Evolutionary conservation across 2,113 vertebrate genomes (phyloP).

Genomic region (Coptodon rendalli): DNA sequence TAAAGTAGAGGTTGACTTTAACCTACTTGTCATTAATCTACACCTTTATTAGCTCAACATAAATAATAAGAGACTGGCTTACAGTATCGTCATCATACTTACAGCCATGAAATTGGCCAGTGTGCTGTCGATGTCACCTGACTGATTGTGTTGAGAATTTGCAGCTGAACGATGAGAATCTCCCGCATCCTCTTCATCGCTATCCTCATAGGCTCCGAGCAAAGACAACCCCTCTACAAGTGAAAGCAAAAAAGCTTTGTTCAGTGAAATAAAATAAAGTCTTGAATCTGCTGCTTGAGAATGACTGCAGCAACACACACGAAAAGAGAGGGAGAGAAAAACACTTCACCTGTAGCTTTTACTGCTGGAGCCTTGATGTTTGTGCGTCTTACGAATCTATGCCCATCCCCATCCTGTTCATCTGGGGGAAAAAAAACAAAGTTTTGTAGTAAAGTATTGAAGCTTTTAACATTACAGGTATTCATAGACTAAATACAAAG

Average conservation of each 20-base stretch:
- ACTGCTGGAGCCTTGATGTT: slow-evolving; percentile 74
- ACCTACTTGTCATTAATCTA: neutral
- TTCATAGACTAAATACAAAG: neutral
- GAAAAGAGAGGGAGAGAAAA: neutral
- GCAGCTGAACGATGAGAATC: slow-evolving; percentile 44
- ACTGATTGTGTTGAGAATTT: slow-evolving; percentile 73
- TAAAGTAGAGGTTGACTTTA: neutral
- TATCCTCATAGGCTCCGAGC: slow-evolving; percentile 94
- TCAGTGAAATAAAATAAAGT: rapidly evolving
- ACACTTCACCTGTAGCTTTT: slow-evolving; percentile 82
- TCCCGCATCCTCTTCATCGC: slow-evolving; percentile 84
- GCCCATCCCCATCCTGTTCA: slow-evolving; percentile 79
- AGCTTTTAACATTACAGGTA: neutral
- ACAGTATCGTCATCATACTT: slow-evolving; percentile 39
- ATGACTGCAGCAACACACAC: neutral
- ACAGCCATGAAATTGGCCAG: slow-evolving; percentile 95
- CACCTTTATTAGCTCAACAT: neutral
- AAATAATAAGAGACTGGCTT: neutral
- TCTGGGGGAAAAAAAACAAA: slow-evolving; percentile 55
- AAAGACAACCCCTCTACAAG: slow-evolving; percentile 87
- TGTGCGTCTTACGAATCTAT: slow-evolving; percentile 59
- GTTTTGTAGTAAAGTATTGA: neutral
- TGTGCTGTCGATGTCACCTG: slow-evolving; percentile 91
- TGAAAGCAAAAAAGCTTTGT: neutral
- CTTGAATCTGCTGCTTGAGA: neutral